These are phyloP conservation scores for Prosapia bicincta DNA, from an alignment of 2,888 invertebrate species.

Conservation along the genomic window DNA sequence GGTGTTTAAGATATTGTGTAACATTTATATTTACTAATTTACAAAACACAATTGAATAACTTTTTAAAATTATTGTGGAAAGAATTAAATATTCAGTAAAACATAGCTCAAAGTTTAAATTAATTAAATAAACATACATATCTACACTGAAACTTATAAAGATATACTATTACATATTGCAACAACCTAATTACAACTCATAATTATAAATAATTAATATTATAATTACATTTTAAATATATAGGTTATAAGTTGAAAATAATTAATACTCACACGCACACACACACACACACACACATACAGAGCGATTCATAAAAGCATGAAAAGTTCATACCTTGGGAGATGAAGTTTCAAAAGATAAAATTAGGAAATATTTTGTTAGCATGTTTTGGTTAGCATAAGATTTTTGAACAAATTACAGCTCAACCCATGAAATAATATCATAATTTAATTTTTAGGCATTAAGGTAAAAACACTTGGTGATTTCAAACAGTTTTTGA, in stretches of 20 bases:
- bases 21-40: background rate
- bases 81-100: background rate
- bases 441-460: too few relatives aligned
- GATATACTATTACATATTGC: background rate
- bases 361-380: too few relatives aligned
- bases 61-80: background rate
- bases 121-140: background rate
- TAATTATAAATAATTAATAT: constrained; percentile 2
- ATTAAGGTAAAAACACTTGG: too few relatives aligned
- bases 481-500: too few relatives aligned
- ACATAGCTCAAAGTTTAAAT: background rate
- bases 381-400: too few relatives aligned
- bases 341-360: too few relatives aligned
- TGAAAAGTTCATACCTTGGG: too few relatives aligned
- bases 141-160: background rate
- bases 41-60: background rate
- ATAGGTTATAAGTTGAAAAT: background rate
- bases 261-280: background rate
- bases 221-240: background rate
- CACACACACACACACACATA: too few relatives aligned
- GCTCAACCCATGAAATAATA: too few relatives aligned
- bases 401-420: too few relatives aligned
- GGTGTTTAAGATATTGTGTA: background rate
- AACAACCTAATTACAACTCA: background rate
- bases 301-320: too few relatives aligned